phyloP scores from a whole-genome alignment of 1,140 invertebrate species.

The Rhyacophila brunnea region DNA sequence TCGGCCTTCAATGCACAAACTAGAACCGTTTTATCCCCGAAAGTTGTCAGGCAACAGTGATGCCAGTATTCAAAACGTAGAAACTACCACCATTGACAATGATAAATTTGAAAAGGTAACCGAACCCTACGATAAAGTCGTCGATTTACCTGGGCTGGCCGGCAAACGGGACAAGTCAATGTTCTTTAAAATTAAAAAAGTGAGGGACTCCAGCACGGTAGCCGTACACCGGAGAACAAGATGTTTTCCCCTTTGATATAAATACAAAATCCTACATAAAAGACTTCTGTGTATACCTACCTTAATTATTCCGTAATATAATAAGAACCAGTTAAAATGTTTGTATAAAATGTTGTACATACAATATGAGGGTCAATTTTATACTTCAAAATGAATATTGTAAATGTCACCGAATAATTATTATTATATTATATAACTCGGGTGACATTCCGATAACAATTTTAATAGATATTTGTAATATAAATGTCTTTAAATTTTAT shows the following conservation, averaged over 20 bases:
- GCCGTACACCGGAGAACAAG: slow-evolving; percentile 29
- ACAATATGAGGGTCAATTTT: slow-evolving; percentile 34
- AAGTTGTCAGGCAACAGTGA: slow-evolving; percentile 18
- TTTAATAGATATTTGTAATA: no score
- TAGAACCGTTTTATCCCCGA: slow-evolving; percentile 32
- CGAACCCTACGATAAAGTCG: slow-evolving; percentile 32
- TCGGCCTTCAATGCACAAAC: slow-evolving; percentile 34
- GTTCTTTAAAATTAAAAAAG: slow-evolving; percentile 33
- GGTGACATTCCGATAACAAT: no score
- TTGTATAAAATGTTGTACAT: slow-evolving; percentile 15
- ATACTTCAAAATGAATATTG: background rate
- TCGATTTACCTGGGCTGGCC: slow-evolving; percentile 19
- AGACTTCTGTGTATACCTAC: no score
- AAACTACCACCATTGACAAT: slow-evolving; percentile 9
- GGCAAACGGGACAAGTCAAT: slow-evolving; percentile 24
- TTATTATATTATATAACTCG: no score
- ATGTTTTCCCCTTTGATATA: slow-evolving; percentile 36
- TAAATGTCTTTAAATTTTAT: no score
- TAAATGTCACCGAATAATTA: no score
- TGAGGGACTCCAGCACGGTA: slow-evolving; percentile 27
- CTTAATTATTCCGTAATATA: background rate
- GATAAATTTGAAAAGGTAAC: slow-evolving; percentile 28
- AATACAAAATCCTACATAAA: slow-evolving; percentile 2
- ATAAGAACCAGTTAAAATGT: background rate
- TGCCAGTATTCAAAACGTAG: slow-evolving; percentile 13